phyloP scores from a whole-genome alignment of 1,140 invertebrate species.

The Drosophila oshimai region DNA sequence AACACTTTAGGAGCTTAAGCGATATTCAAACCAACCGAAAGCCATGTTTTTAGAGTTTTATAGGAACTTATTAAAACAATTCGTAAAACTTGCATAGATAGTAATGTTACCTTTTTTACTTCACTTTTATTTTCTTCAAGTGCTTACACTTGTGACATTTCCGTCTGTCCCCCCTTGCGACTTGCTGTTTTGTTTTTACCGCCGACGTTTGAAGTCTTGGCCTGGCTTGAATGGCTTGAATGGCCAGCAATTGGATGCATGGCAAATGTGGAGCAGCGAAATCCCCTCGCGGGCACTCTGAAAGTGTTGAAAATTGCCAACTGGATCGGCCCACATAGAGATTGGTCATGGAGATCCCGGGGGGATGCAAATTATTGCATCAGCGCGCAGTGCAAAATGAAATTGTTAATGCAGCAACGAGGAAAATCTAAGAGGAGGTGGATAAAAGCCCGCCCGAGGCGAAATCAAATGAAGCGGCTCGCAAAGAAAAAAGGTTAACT shows the following conservation, averaged over 20 bases:
- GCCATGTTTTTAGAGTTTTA: too few species aligned
- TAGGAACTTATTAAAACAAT: too few species aligned
- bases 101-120: too few species aligned
- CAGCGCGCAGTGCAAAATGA: slow-evolving; percentile 53
- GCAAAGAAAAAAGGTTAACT: slow-evolving; percentile 43
- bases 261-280: slow-evolving; percentile 31
- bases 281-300: neutral
- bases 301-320: slow-evolving; percentile 45
- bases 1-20: too few species aligned
- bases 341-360: slow-evolving; percentile 5
- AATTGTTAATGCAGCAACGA: slow-evolving; percentile 55
- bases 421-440: neutral
- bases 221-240: neutral
- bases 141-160: slow-evolving; percentile 25
- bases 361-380: slow-evolving; percentile 68
- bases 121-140: neutral
- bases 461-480: slow-evolving; percentile 48
- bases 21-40: too few species aligned
- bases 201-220: slow-evolving; percentile 30
- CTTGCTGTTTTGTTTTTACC: slow-evolving; percentile 4
- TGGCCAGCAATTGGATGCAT: slow-evolving; percentile 29
- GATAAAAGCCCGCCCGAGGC: slow-evolving; percentile 14
- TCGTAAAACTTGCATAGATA: too few species aligned
- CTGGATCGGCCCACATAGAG: slow-evolving; percentile 31
- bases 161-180: slow-evolving; percentile 4